Conservation (phyloP, 2,797 vertebrate genomes). For the Zenarchopterus dispar region DNA sequence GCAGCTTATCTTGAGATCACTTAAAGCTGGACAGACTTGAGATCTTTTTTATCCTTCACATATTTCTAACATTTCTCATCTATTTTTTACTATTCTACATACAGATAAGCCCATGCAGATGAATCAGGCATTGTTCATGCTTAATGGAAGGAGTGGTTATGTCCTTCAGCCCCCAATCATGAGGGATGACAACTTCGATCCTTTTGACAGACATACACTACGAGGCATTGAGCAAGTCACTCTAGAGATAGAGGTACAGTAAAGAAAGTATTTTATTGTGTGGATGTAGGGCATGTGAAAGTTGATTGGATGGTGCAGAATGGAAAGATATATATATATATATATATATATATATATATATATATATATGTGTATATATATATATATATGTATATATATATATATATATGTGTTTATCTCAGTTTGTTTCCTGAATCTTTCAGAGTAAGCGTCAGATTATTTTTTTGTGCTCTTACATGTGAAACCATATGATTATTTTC, state of each 20-base stretch:
- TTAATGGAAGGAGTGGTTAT: constrained; percentile 92
- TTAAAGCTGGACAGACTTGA: not conserved
- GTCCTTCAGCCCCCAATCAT: constrained; percentile 93
- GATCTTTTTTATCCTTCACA: not conserved
- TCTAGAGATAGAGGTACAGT: constrained; percentile 89
- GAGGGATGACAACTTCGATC: constrained; percentile 95
- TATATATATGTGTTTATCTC: too few species aligned
- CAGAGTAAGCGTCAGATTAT: too few species aligned
- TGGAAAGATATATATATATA: too few species aligned
- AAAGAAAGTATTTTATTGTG: not conserved
- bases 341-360: too few species aligned
- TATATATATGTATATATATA: too few species aligned
- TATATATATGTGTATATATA: too few species aligned
- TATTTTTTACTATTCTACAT: not conserved
- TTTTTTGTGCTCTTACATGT: too few species aligned
- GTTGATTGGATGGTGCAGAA: not conserved
- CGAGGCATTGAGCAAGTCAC: constrained; percentile 85
- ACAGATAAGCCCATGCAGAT: constrained; percentile 99
- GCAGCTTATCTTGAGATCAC: not conserved
- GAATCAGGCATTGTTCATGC: constrained; percentile 98
- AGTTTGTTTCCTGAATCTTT: too few species aligned
- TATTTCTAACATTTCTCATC: not conserved
- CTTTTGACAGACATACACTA: constrained; percentile 92
- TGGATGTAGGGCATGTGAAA: not conserved
- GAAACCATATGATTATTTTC: too few species aligned